These are phyloP conservation scores for Salmo trutta DNA, from an alignment of 2,797 vertebrate genomes.

Conservation along the genomic window DNA sequence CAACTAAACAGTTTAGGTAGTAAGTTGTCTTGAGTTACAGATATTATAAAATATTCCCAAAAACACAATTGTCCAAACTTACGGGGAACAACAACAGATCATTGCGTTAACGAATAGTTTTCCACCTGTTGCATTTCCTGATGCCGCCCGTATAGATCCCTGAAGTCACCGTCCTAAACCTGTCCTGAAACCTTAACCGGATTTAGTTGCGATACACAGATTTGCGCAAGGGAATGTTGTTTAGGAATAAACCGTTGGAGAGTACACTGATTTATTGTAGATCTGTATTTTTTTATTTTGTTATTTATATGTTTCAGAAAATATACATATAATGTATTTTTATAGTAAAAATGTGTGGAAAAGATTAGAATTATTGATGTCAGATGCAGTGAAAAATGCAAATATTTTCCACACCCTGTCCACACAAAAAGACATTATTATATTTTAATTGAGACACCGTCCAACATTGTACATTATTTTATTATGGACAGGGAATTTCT, in stretches of 20 bases:
- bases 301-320: background rate
- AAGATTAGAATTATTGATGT: background rate
- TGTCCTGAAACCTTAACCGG: conserved; percentile 20
- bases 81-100: conserved; percentile 27
- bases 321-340: background rate
- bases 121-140: conserved; percentile 79
- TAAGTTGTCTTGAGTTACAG: background rate
- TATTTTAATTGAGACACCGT: background rate
- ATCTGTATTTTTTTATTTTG: background rate
- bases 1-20: background rate
- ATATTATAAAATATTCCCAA: conserved; percentile 3
- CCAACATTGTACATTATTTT: background rate
- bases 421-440: too few relatives aligned
- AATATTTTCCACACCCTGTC: too few relatives aligned
- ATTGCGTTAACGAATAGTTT: conserved; percentile 20
- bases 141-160: conserved; percentile 53
- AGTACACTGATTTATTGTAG: background rate
- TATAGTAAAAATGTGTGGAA: background rate
- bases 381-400: background rate
- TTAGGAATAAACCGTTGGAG: background rate
- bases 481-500: background rate
- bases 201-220: conserved; percentile 3
- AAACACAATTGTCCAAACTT: background rate
- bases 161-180: conserved; percentile 15
- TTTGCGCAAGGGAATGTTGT: background rate